Conservation (phyloP, 2,888 invertebrate genomes). For the Coelinius sp. region DNA sequence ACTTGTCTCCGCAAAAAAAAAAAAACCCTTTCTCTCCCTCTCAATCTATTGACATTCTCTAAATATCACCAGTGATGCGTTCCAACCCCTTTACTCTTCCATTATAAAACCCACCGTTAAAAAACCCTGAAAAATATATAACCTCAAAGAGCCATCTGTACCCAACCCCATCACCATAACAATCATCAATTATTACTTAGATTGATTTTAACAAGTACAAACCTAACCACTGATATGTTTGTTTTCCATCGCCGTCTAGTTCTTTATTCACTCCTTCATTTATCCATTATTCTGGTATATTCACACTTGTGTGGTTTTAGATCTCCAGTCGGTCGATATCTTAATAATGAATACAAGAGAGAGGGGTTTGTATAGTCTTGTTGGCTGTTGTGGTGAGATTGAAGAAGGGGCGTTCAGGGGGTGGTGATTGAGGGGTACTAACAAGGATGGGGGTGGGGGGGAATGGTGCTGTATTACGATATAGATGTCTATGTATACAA, state of each 20-base stretch:
- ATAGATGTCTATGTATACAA: slow-evolving; percentile 32
- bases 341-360: slow-evolving; percentile 69
- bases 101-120: slow-evolving; percentile 28
- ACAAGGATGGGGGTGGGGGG: slow-evolving; percentile 38
- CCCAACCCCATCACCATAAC: slow-evolving; percentile 29
- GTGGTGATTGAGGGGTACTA: slow-evolving; percentile 54
- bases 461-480: slow-evolving; percentile 35
- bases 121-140: slow-evolving; percentile 9
- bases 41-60: slow-evolving; percentile 68
- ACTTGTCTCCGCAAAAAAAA: slow-evolving; percentile 43
- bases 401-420: slow-evolving; percentile 58
- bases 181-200: slow-evolving; percentile 32
- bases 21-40: slow-evolving; percentile 49
- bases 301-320: slow-evolving; percentile 49
- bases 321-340: slow-evolving; percentile 68
- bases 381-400: slow-evolving; percentile 67
- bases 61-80: slow-evolving; percentile 60
- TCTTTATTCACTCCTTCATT: neutral
- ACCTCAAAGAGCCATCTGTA: slow-evolving; percentile 35
- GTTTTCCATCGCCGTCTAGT: neutral
- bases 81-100: slow-evolving; percentile 23
- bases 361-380: slow-evolving; percentile 64
- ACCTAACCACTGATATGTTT: neutral
- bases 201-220: neutral
- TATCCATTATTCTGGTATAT: slow-evolving; percentile 30